phyloP scores from a whole-genome alignment of 2,113 vertebrate species.

The Pitta sordida region DNA sequence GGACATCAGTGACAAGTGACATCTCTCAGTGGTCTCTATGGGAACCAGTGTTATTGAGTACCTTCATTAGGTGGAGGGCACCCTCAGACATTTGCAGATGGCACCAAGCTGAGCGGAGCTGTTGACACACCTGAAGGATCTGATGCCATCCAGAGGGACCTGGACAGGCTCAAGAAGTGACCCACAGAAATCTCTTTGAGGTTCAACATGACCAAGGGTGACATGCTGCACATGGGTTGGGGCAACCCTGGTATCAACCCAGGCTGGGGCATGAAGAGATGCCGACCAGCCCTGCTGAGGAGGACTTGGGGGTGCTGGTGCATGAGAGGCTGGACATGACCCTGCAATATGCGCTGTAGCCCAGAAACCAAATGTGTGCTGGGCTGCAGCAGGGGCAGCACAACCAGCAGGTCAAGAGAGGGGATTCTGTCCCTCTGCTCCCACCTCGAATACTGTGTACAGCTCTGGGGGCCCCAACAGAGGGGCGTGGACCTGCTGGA shows the following conservation, averaged over 20 bases:
- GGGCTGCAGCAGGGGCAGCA: no score
- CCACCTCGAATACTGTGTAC: no score
- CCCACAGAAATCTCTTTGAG: background rate
- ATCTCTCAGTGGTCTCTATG: background rate
- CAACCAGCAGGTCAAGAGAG: no score
- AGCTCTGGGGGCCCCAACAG: no score
- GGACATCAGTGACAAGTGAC: background rate
- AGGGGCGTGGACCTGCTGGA: background rate
- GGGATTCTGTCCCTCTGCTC: no score
- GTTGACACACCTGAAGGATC: background rate
- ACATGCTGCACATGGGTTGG: background rate
- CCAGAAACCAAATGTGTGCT: no score
- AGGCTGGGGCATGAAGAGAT: background rate
- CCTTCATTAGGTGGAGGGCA: background rate
- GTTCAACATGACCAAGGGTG: background rate
- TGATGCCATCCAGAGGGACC: background rate
- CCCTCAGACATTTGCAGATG: background rate
- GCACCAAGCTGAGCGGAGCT: background rate
- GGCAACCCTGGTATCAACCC: background rate
- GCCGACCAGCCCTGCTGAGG: background rate
- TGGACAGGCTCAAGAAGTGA: no score
- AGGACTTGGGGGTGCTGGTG: background rate
- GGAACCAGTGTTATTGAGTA: background rate
- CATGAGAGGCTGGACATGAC: background rate
- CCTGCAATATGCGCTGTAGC: background rate